Percentiles rank a stretch among this genome's conserved stretches.
These are phyloP conservation scores for Propithecus perrieri DNA, from an alignment of 2,797 vertebrate species.

Conservation along the genomic window DNA sequence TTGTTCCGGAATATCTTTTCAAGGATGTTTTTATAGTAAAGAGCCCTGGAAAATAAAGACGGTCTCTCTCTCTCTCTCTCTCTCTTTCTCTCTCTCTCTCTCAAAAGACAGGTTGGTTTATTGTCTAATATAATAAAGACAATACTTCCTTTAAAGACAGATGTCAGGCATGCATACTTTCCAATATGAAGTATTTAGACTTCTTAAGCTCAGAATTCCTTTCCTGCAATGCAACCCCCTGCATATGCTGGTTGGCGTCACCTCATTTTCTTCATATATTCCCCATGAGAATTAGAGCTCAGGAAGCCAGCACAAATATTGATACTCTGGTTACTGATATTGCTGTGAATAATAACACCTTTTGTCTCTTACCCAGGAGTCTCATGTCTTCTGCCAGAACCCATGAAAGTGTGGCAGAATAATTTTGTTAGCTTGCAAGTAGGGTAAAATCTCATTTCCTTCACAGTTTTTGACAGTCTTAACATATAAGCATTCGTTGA, in stretches of 20 bases:
- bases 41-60: neutral
- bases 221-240: neutral
- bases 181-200: neutral
- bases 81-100: neutral
- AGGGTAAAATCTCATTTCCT: neutral
- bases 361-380: neutral
- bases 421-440: neutral
- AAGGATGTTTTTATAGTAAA: neutral
- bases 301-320: neutral
- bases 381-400: neutral
- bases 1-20: neutral
- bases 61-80: neutral
- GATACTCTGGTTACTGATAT: neutral
- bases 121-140: neutral
- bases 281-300: neutral
- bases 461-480: neutral
- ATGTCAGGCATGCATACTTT: neutral
- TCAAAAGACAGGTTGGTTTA: neutral
- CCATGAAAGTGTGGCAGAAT: neutral
- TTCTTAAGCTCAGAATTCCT: neutral
- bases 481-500: neutral
- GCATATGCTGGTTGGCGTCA: neutral
- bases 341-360: neutral
- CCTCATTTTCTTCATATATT: neutral
- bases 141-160: neutral